phyloP scores from a whole-genome alignment of 2,113 vertebrate genomes.

The Ranitomeya variabilis region DNA sequence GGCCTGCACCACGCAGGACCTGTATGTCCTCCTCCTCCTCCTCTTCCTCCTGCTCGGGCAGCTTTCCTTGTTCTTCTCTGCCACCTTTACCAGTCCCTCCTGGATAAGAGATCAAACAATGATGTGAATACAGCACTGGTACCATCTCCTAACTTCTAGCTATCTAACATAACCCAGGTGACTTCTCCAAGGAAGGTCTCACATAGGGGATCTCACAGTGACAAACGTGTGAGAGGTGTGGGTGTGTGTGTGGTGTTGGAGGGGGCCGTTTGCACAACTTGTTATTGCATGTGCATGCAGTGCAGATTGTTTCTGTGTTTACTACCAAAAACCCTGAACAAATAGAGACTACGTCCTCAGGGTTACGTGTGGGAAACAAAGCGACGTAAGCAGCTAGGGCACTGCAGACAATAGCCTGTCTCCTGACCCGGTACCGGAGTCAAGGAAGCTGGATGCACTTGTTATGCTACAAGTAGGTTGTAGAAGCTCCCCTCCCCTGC shows the following conservation, averaged over 20 bases:
- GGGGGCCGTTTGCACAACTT: slow-evolving; percentile 67
- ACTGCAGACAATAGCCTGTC: slow-evolving; percentile 79
- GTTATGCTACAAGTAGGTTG: slow-evolving; percentile 76
- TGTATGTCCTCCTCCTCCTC: slow-evolving; percentile 79
- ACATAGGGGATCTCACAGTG: no score
- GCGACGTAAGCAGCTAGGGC: slow-evolving; percentile 74
- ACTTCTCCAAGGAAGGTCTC: no score
- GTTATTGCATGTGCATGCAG: slow-evolving; percentile 68
- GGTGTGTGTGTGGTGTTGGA: slow-evolving; percentile 43
- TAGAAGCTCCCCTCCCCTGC: slow-evolving; percentile 12
- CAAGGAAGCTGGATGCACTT: slow-evolving; percentile 75
- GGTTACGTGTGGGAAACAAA: slow-evolving; percentile 63
- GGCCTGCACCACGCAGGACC: slow-evolving; percentile 88
- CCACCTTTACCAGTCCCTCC: slow-evolving; percentile 94
- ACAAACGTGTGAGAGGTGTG: no score
- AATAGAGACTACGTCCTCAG: slow-evolving; percentile 81
- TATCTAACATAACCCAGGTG: neutral
- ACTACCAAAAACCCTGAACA: slow-evolving; percentile 67
- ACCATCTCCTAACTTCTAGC: neutral
- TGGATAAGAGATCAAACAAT: slow-evolving; percentile 63
- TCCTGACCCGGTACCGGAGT: slow-evolving; percentile 68
- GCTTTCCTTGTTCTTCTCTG: slow-evolving; percentile 86
- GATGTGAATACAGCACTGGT: neutral
- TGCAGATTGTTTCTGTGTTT: no score
- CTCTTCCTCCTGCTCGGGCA: slow-evolving; percentile 73